phyloP scores from a whole-genome alignment of 2,797 vertebrate species.

The Hyperoplus lanceolatus region DNA sequence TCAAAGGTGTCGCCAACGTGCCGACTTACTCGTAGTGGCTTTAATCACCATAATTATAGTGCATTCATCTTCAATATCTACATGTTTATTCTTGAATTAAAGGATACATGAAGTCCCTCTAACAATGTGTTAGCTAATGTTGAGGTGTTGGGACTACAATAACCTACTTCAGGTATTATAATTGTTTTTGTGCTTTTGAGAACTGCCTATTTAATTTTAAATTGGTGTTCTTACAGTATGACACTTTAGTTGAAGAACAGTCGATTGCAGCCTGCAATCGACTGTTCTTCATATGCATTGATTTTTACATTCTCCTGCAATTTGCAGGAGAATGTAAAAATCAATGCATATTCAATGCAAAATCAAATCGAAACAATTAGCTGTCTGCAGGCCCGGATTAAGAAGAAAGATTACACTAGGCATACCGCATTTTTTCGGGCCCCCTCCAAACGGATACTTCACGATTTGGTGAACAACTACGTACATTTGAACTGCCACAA shows the following conservation, averaged over 20 bases:
- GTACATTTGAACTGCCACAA: too few species aligned
- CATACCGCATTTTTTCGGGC: too few species aligned
- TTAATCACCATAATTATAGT: conserved; percentile 3
- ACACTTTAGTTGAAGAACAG: neutral
- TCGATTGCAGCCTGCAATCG: neutral
- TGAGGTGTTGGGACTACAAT: neutral
- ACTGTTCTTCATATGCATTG: too few species aligned
- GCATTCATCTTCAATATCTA: neutral
- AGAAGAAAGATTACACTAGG: too few species aligned
- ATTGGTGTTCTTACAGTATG: neutral
- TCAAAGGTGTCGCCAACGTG: too few species aligned
- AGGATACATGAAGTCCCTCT: neutral
- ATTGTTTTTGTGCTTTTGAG: conserved; percentile 6
- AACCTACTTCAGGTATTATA: conserved; percentile 2
- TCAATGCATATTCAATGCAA: conserved; percentile 9
- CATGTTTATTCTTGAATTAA: conserved; percentile 3
- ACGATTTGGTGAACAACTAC: too few species aligned
- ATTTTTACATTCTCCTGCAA: too few species aligned
- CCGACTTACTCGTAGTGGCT: too few species aligned
- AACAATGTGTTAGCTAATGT: conserved; percentile 5
- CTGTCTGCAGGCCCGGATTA: too few species aligned
- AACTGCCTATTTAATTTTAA: conserved; percentile 4
- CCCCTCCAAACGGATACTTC: too few species aligned
- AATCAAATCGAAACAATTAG: conserved; percentile 28
- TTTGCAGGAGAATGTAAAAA: neutral